Evolutionary conservation across 1,140 invertebrate genomes (phyloP).

Genomic region (Panagrolaimus sp.): DNA sequence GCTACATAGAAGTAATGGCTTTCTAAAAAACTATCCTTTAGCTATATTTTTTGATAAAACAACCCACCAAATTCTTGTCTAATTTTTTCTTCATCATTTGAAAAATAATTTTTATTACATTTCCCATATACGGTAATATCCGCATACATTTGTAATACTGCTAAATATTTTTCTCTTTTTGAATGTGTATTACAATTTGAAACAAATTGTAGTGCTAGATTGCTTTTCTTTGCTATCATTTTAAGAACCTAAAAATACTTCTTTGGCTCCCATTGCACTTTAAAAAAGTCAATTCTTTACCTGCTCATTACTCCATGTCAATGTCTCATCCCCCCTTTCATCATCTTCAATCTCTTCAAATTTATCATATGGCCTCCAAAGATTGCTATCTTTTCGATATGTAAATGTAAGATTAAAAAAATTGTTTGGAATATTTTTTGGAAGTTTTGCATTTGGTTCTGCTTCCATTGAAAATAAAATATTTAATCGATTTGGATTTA

Average conservation of each 20-base stretch:
- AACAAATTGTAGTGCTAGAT: not conserved
- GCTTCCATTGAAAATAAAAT: not conserved
- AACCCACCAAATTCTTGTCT: not conserved
- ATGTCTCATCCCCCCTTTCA: not conserved
- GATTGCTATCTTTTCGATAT: not conserved
- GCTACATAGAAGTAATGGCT: not conserved
- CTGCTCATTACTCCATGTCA: no score
- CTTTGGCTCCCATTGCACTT: no score
- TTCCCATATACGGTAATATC: not conserved
- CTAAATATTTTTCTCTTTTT: not conserved
- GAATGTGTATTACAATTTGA: constrained; percentile 9
- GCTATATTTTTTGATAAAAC: no score
- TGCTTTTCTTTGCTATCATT: not conserved
- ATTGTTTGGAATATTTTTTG: not conserved
- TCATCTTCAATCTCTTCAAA: not conserved
- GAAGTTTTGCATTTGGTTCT: not conserved
- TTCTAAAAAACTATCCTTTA: not conserved
- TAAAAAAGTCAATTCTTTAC: no score
- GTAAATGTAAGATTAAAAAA: not conserved
- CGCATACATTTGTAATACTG: not conserved
- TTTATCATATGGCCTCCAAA: constrained; percentile 1
- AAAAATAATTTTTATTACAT: not conserved
- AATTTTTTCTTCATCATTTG: not conserved
- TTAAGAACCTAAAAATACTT: not conserved
- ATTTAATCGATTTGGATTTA: not conserved